phyloP scores from a whole-genome alignment of 2,113 vertebrate genomes.

The Cepphus grylle region DNA sequence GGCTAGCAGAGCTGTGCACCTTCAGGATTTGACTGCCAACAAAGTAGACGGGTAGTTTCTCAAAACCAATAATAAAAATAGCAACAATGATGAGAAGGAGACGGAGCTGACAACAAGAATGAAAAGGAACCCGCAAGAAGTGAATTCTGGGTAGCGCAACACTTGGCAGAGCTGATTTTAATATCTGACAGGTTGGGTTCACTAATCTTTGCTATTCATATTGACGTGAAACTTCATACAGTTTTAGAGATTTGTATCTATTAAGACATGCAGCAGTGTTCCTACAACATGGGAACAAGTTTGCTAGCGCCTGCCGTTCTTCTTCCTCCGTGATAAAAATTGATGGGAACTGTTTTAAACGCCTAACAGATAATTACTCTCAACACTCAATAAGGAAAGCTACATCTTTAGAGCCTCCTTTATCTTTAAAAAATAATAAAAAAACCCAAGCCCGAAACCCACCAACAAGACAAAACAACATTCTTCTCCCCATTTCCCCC shows the following conservation, averaged over 20 bases:
- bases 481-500: not conserved
- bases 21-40: constrained; percentile 36
- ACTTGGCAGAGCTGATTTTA: constrained; percentile 65
- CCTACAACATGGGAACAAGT: constrained; percentile 72
- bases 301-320: constrained; percentile 72
- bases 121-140: constrained; percentile 11
- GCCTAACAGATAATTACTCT: constrained; percentile 73
- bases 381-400: constrained; percentile 45
- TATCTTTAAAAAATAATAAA: constrained; percentile 65
- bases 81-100: constrained; percentile 20
- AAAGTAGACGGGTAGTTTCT: not conserved
- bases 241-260: constrained; percentile 68
- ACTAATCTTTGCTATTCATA: constrained; percentile 67
- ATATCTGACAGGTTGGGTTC: constrained; percentile 65
- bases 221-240: constrained; percentile 61
- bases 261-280: constrained; percentile 57
- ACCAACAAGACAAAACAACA: not conserved
- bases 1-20: constrained; percentile 6
- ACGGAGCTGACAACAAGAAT: constrained; percentile 35
- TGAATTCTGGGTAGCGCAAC: constrained; percentile 50
- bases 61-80: constrained; percentile 47
- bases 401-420: constrained; percentile 58
- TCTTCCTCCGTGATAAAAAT: constrained; percentile 68
- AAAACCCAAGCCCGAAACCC: not conserved
- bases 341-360: constrained; percentile 73